Evolutionary conservation across 2,797 vertebrate genomes (phyloP).

Genomic region (Cryptoblepharus egeriae): DNA sequence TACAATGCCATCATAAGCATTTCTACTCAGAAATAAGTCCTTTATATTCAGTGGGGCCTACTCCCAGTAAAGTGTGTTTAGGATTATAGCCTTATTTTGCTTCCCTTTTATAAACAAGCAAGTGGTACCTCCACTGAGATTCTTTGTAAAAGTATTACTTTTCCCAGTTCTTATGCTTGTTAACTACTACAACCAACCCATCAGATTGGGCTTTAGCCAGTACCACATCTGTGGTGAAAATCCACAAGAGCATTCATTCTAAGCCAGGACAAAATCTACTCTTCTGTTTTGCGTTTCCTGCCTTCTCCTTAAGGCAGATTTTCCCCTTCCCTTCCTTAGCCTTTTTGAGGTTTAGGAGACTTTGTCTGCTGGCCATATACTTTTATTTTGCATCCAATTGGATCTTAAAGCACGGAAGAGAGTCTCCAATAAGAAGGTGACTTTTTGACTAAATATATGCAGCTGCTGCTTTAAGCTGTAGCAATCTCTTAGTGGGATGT

Average conservation of each 20-base stretch:
- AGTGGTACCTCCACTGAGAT: neutral
- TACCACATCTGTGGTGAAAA: neutral
- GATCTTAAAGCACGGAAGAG: slow-evolving; percentile 10
- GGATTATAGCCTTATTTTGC: neutral
- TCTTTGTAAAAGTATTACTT: neutral
- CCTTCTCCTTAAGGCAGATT: slow-evolving; percentile 21
- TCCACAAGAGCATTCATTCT: neutral
- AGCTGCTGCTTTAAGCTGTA: slow-evolving; percentile 20
- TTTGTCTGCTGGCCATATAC: neutral
- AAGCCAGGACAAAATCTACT: slow-evolving; percentile 16
- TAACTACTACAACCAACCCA: neutral
- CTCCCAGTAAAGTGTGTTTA: too few relatives aligned
- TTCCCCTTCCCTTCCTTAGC: slow-evolving; percentile 11
- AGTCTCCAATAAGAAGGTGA: neutral
- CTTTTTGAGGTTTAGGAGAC: slow-evolving; percentile 14
- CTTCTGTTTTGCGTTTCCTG: slow-evolving; percentile 25
- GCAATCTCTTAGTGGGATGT: neutral
- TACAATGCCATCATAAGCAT: too few relatives aligned
- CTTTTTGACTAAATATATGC: slow-evolving; percentile 9
- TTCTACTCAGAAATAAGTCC: too few relatives aligned
- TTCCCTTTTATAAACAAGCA: neutral
- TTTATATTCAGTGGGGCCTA: too few relatives aligned
- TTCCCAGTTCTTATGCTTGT: neutral
- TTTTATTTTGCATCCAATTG: slow-evolving; percentile 11
- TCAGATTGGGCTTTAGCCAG: slow-evolving; percentile 8